phyloP scores from a whole-genome alignment of 2,888 invertebrate species.

The Gastrophysa polygoni region DNA sequence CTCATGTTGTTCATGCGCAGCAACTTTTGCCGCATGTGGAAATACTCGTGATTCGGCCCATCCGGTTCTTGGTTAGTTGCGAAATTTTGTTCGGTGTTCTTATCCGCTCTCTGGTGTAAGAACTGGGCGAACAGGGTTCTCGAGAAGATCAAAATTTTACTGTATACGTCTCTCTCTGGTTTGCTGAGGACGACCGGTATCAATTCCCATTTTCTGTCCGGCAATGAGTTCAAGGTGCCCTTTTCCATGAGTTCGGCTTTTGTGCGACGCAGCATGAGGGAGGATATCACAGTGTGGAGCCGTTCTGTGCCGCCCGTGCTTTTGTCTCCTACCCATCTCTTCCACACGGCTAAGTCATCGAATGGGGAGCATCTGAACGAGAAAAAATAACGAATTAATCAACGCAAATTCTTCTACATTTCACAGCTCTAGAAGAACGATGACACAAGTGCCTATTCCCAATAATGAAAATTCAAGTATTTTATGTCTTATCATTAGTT shows the following conservation, averaged over 20 bases:
- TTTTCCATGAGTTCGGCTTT: constrained; percentile 76
- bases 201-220: constrained; percentile 64
- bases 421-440: too few relatives aligned
- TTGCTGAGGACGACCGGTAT: constrained; percentile 68
- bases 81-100: constrained; percentile 56
- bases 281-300: constrained; percentile 83
- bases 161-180: constrained; percentile 79
- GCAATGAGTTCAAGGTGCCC: constrained; percentile 69
- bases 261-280: constrained; percentile 85
- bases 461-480: too few relatives aligned
- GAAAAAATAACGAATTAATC: too few relatives aligned
- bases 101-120: constrained; percentile 76
- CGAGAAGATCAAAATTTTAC: constrained; percentile 74
- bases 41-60: constrained; percentile 59
- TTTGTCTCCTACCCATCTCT: constrained; percentile 89
- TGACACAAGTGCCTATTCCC: too few relatives aligned
- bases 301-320: constrained; percentile 78
- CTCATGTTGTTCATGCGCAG: constrained; percentile 63
- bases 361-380: constrained; percentile 76
- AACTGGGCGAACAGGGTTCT: constrained; percentile 78
- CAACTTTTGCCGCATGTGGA: constrained; percentile 69
- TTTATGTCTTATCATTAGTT: too few relatives aligned
- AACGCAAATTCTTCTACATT: too few relatives aligned
- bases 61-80: background rate
- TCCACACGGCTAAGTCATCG: constrained; percentile 87